Evolutionary conservation across 2,888 invertebrate genomes (phyloP).

Genomic region (Drosophila gaucha): DNA sequence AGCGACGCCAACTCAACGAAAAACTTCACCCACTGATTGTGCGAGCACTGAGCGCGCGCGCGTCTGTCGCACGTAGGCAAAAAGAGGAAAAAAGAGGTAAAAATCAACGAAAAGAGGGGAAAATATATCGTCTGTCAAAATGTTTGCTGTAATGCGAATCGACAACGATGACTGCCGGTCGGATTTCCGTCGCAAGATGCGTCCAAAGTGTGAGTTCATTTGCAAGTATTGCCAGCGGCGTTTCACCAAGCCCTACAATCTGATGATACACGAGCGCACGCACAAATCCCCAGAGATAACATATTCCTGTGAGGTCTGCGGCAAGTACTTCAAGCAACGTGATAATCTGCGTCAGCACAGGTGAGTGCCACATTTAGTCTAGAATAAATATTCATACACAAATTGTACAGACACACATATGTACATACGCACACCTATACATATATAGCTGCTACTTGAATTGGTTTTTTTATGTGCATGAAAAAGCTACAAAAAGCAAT

Average conservation of each 20-base stretch:
- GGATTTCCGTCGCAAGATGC: slow-evolving; percentile 94
- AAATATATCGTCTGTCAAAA: slow-evolving; percentile 86
- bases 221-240: slow-evolving; percentile 99
- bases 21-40: slow-evolving; percentile 54
- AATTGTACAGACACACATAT: slow-evolving; percentile 28
- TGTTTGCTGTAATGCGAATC: slow-evolving; percentile 96
- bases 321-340: slow-evolving; percentile 98
- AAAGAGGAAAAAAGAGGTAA: not conserved
- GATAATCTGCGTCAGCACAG: slow-evolving; percentile 98
- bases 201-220: slow-evolving; percentile 98
- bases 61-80: slow-evolving; percentile 44
- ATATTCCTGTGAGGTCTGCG: slow-evolving; percentile 98
- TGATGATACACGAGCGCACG: slow-evolving; percentile 99
- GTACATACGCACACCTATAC: not conserved
- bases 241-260: slow-evolving; percentile 99
- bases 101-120: slow-evolving; percentile 37
- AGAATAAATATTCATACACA: slow-evolving; percentile 6
- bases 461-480: slow-evolving; percentile 45
- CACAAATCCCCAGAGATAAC: slow-evolving; percentile 98
- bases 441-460: slow-evolving; percentile 2
- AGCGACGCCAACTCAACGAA: slow-evolving; percentile 23
- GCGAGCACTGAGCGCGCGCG: slow-evolving; percentile 47
- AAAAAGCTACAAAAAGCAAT: not conserved
- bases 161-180: slow-evolving; percentile 94
- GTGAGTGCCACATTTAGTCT: slow-evolving; percentile 86